Base-by-base conservation (phyloP, 2,888 invertebrate species). In the Dysmachus trigonus region DNA sequence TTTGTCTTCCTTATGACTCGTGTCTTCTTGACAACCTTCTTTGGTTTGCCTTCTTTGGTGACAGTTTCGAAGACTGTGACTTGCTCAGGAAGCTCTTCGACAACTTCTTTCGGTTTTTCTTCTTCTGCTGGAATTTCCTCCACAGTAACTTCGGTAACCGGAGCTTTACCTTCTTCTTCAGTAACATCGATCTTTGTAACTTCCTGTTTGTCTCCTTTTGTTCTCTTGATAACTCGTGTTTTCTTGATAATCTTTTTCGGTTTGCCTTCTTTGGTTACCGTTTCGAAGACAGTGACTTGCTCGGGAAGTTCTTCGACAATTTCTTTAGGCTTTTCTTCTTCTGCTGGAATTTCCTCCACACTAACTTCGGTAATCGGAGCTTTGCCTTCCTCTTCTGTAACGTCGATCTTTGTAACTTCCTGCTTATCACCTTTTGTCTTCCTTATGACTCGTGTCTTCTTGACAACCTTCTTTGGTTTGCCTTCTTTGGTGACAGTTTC, bases 371-470 rank as follows among this genome's bases (percentile, higher is more conserved):
- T 88, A 76, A 87, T 86, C 0, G 88, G 88, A 85, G 87, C 84
- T 72, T 88, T 87, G 33, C 89, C 88, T 87, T 89, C 88, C 85
- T 89, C 88, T 88, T 90, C 90, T 35, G 92, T 89, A 2, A 92
- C 92, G 27, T 91, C 89, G 83, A 92, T 91, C 89, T 91, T 90
- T 0, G 92, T 92, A n/a, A 91, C 89, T 88, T 92, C 91, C 82
- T 91, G 89, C 89, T 91, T 91, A 79, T 88, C 87, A n/a, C 89
- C 87, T 88, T 89, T 91, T 2, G 89, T 90, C 89, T 90, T 91
- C 86, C 90, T 91, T 71, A 91, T 89, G 7, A 90, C 90, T 35
- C 91, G 88, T 47, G 86, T 86, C 51, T 86, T 91, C 35, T 88
- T 89, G 15, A 89, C 89, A 86, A 88, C 90, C 88, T 91, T 93